These are phyloP conservation scores for Pemphigus obesinymphae DNA, from an alignment of 1,140 invertebrate genomes.

Conservation along the genomic window DNA sequence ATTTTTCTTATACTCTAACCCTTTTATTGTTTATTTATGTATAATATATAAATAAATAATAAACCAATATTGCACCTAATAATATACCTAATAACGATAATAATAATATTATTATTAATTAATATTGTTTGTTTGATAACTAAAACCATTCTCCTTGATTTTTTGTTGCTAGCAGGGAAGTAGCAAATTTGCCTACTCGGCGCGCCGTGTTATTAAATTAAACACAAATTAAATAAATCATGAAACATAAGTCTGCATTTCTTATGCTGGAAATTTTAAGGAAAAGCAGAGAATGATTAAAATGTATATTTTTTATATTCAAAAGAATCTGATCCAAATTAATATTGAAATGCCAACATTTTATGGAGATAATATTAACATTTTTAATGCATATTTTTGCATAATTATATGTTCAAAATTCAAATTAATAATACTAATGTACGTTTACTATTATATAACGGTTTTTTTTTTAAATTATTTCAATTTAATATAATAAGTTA, in stretches of 20 bases:
- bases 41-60: background rate
- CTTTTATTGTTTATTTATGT: too few relatives aligned
- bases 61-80: too few relatives aligned
- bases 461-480: too few relatives aligned
- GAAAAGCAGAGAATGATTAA: background rate
- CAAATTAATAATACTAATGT: too few relatives aligned
- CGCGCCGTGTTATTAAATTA: background rate
- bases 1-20: too few relatives aligned
- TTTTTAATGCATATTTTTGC: background rate
- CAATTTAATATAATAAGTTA: too few relatives aligned
- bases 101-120: background rate
- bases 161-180: background rate
- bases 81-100: too few relatives aligned
- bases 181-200: conserved; percentile 11
- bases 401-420: too few relatives aligned
- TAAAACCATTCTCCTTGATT: background rate
- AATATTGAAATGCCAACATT: background rate
- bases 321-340: background rate
- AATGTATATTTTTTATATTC: background rate
- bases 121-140: background rate
- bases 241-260: background rate
- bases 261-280: background rate
- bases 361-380: background rate
- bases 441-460: too few relatives aligned
- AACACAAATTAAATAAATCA: conserved; percentile 5